Evolutionary conservation across 2,797 vertebrate genomes (phyloP).

Genomic region (Kryptolebias ocellatus): DNA sequence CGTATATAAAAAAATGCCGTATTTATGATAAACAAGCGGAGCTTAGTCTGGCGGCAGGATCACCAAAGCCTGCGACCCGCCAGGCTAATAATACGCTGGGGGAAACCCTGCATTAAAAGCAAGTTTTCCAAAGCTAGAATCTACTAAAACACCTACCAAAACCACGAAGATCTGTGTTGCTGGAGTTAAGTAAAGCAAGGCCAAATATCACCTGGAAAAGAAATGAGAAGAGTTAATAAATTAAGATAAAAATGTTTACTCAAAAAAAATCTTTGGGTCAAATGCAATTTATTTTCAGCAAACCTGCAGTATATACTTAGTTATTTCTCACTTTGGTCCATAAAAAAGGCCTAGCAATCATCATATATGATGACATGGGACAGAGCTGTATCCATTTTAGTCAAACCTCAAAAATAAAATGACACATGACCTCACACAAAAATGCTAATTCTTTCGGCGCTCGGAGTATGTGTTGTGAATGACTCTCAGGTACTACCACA

Average conservation of each 20-base stretch:
- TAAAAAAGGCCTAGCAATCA: background rate
- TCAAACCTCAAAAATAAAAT: too few relatives aligned
- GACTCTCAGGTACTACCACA: too few relatives aligned
- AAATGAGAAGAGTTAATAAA: background rate
- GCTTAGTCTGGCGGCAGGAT: too few relatives aligned
- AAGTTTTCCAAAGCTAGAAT: background rate
- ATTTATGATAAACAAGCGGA: too few relatives aligned
- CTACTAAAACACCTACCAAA: conserved; percentile 87
- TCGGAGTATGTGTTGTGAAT: too few relatives aligned
- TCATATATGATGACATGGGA: too few relatives aligned
- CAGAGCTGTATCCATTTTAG: too few relatives aligned
- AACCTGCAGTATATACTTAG: background rate
- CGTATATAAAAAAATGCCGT: too few relatives aligned
- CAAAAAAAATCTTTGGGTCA: background rate
- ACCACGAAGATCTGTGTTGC: conserved; percentile 92
- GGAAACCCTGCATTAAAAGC: background rate
- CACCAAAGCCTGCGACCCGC: too few relatives aligned
- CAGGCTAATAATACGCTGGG: too few relatives aligned
- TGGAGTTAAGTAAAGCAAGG: conserved; percentile 96
- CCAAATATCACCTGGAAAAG: conserved; percentile 94
- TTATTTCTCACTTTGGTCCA: background rate
- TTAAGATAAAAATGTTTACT: background rate
- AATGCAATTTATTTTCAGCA: background rate
- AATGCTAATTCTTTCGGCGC: too few relatives aligned
- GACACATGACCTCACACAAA: too few relatives aligned